Base-by-base conservation (phyloP, 1,140 invertebrate species). In the Drosophila pachea region DNA sequence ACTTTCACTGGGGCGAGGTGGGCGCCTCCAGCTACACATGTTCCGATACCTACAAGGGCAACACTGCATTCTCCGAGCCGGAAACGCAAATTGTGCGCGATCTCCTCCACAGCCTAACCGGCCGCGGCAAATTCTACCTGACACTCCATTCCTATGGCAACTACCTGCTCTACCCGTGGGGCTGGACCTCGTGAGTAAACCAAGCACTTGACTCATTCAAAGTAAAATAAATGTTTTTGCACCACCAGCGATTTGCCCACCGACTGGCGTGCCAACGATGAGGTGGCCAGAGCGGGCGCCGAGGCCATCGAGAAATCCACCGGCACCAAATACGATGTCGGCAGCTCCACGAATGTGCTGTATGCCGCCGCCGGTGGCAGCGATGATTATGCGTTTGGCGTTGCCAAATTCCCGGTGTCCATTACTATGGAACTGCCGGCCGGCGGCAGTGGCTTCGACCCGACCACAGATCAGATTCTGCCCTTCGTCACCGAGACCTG, bases 81-180 rank as follows among this genome's bases (percentile, higher is more conserved):
- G 95, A 96, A 88, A 91, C 87, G 4, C 75, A 90, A 33, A 32
- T 90, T 0, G 78, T 92, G 53, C 89, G 90, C 62, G 89, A 92
- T 74, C 72, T 89, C 0, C 78, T 91, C 4, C 67, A 86, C 5
- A 84, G 89, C 0, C 86, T 93, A 36, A 90, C 90, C 2, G 82
- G 90, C 2, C 89, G 91, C 2, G 90, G 93, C 11, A 91, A 92
- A 42, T 89, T 94, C 38, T 95, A 95, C 67, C 88, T 95, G 47
- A 93, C 94, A 0, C 83, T 95, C 11, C 95, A 96, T 72, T 92
- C 93, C 35, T 93, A 91, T 68, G 93, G 93, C 59, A 91, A 93
- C 76, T 93, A 93, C 77, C 88, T 94, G 68, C 78, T 95, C 9
- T 94, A 94, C 71, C 94, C 94, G 16, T 95, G 93, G 92, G 94